phyloP scores from a whole-genome alignment of 92 coral and sea anemone genomes.

The Parazoanthus darwini region DNA sequence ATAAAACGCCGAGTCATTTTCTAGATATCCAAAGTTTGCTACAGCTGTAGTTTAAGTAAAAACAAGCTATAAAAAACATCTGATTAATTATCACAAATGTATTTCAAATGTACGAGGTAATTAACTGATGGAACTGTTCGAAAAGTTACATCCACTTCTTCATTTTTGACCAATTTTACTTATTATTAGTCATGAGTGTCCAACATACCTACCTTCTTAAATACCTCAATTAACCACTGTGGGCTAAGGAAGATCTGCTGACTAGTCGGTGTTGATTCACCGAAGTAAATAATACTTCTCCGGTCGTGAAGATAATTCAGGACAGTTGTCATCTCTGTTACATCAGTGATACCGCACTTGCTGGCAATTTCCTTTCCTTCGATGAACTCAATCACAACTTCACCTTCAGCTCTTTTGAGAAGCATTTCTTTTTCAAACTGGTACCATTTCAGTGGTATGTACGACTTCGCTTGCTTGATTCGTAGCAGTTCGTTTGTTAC shows the following conservation, averaged over 20 bases:
- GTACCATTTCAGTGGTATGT: constrained; percentile 15
- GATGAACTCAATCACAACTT: background rate
- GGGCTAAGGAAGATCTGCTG: constrained; percentile 23
- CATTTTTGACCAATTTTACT: too few relatives aligned
- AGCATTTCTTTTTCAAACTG: constrained; percentile 14
- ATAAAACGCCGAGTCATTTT: too few relatives aligned
- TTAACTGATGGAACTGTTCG: too few relatives aligned
- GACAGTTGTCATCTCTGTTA: background rate
- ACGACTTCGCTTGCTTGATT: background rate
- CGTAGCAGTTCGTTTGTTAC: background rate
- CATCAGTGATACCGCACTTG: constrained; percentile 18
- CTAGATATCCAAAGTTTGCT: too few relatives aligned
- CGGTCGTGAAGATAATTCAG: constrained; percentile 24
- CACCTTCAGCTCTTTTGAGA: background rate
- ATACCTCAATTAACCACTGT: background rate
- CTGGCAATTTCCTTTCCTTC: constrained; percentile 13
- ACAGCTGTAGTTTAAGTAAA: too few relatives aligned
- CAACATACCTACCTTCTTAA: background rate
- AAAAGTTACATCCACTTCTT: too few relatives aligned
- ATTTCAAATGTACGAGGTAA: too few relatives aligned
- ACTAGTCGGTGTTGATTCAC: background rate
- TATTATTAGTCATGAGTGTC: too few relatives aligned
- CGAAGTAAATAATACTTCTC: constrained; percentile 8
- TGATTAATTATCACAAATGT: too few relatives aligned
- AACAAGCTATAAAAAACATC: too few relatives aligned